Evolutionary conservation across 2,797 vertebrate genomes (phyloP), one percentile per base, ranked within the genome.

Genomic region (Xenopus petersii): DNA sequence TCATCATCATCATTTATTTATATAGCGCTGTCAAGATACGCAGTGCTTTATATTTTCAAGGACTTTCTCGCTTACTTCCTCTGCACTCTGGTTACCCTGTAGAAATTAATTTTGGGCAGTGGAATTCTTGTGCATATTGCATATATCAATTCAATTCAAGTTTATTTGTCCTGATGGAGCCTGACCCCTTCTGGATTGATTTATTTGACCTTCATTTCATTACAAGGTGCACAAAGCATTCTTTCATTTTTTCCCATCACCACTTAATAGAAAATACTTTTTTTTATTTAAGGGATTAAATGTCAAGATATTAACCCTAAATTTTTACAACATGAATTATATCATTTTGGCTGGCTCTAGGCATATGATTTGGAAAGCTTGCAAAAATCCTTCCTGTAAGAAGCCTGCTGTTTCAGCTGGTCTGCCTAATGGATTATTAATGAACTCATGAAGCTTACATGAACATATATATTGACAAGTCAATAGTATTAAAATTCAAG

Each of bases 401-500:
- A 13, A 56, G 67, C 70, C 82, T 83, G 74, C 30, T 81, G 62
- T 73, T 82, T 83, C 77, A 72, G 81, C 75, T 68, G 60, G 47
- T 64, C 48, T 54, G 70, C 73, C 75, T 82, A 84, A 75, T 81
- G 80, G 81, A 77, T 88, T 88, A 82, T 81, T 88, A 88, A 86
- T 82, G 82, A 87, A 82, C 63, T 79, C 33, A 0, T 47, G 79
- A 83, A 77, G 72, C 71, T 54, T 79, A 78, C 8, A 12, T 4
- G 81, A 80, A 42, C 54, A 13, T 81, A 64, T 64, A 75, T 82
- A 64, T 85, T 85, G 82, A 83, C 81, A 69, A 84, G 85, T 75
- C 77, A 80, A 30, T 55, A 48, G 12, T 63, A 76, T 81, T 86
- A 81, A 83, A 84, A 86, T 81, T 60, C 65, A 85, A 62, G 61